phyloP scores from a whole-genome alignment of 30 jellyfish, hydroid and myxozoan species.

The Cassiopea andromeda region DNA sequence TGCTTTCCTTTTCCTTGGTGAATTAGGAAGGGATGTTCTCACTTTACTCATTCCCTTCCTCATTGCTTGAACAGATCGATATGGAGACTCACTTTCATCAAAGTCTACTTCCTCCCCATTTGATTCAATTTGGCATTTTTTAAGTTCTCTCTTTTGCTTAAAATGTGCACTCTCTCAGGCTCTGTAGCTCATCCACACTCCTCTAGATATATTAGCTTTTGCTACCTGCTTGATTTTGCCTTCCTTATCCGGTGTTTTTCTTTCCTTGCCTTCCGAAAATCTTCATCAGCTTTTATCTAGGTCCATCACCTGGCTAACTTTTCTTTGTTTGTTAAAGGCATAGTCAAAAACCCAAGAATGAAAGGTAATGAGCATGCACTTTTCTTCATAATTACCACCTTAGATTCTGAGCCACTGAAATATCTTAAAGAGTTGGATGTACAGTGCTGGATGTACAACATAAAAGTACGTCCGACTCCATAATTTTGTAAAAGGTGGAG shows the following conservation, averaged over 20 bases:
- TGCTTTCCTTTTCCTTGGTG: slow-evolving; percentile 60
- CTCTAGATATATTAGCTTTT: slow-evolving; percentile 32
- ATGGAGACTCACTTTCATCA: slow-evolving; percentile 22
- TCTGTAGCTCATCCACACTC: slow-evolving; percentile 41
- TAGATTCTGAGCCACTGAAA: slow-evolving; percentile 1
- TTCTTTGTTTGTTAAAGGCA: slow-evolving; percentile 59
- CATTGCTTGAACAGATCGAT: slow-evolving; percentile 58
- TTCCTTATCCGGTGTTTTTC: slow-evolving; percentile 52
- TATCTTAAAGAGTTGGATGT: slow-evolving; percentile 43
- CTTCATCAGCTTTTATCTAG: slow-evolving; percentile 50
- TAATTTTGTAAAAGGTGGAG: slow-evolving; percentile 23
- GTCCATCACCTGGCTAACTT: slow-evolving; percentile 42
- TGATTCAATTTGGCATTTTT: slow-evolving; percentile 14
- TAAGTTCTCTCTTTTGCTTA: slow-evolving; percentile 49
- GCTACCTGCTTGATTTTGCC: slow-evolving; percentile 45
- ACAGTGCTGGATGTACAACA: slow-evolving; percentile 51
- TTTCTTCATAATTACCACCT: not conserved
- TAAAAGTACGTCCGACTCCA: slow-evolving; percentile 49
- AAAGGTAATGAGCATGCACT: slow-evolving; percentile 23
- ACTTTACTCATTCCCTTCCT: slow-evolving; percentile 53
- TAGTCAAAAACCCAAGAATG: slow-evolving; percentile 35
- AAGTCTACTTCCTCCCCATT: slow-evolving; percentile 19
- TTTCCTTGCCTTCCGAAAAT: slow-evolving; percentile 47
- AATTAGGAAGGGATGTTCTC: slow-evolving; percentile 42
- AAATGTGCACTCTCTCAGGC: slow-evolving; percentile 31